These are phyloP conservation scores for Vanessa cardui DNA, from an alignment of 2,888 invertebrate genomes.

Conservation along the genomic window DNA sequence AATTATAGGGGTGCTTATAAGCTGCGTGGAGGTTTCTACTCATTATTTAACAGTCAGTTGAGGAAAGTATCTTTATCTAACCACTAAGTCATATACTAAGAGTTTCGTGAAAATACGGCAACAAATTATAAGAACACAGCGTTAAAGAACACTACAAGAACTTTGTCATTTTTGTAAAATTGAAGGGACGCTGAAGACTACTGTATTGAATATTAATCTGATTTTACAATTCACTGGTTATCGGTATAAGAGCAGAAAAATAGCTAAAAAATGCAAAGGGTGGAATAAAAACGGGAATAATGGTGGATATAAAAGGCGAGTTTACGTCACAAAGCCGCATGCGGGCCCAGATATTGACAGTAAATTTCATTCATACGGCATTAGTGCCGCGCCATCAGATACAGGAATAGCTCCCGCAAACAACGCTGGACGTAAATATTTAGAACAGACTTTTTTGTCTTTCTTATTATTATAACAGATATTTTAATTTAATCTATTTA, in stretches of 20 bases:
- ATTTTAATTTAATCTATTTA: not conserved
- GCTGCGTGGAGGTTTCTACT: constrained; percentile 61
- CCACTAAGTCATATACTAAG: not conserved
- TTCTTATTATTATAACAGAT: constrained; percentile 3
- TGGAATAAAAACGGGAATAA: constrained; percentile 70
- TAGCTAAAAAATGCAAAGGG: constrained; percentile 68
- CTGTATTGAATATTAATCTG: constrained; percentile 28
- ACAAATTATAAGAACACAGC: not conserved
- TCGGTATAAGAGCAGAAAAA: constrained; percentile 58
- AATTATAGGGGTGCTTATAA: constrained; percentile 76
- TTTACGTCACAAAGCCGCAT: constrained; percentile 81
- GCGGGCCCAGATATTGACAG: constrained; percentile 83
- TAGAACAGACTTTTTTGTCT: constrained; percentile 9
- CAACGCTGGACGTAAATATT: constrained; percentile 33
- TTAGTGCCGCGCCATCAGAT: constrained; percentile 82
- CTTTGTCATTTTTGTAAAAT: not conserved
- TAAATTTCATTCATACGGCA: constrained; percentile 83
- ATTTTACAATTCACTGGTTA: constrained; percentile 54
- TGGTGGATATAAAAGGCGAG: constrained; percentile 77
- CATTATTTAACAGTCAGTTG: constrained; percentile 72
- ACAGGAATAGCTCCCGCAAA: constrained; percentile 62
- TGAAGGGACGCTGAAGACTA: constrained; percentile 1
- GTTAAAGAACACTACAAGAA: not conserved
- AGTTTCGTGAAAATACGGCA: not conserved
- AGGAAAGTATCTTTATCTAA: constrained; percentile 46